A percentile compares a stretch with the other conserved stretches of the same genome.
Conservation (phyloP, 2,113 vertebrate species). For the Harpagus bidentatus region DNA sequence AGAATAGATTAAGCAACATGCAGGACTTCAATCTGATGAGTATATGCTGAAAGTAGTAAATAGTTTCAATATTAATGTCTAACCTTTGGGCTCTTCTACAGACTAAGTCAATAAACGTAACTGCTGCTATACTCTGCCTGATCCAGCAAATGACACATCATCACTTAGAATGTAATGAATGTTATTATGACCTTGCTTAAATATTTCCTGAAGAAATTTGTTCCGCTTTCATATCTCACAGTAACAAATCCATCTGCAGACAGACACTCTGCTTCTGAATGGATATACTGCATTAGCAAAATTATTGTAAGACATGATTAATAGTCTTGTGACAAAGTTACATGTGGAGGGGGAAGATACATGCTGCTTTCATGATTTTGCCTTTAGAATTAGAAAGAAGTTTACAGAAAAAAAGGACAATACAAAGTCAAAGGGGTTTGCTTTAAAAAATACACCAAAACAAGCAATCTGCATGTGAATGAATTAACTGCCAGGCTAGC, state of each 20-base stretch:
- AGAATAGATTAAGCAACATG: neutral
- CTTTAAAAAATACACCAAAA: neutral
- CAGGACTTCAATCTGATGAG: neutral
- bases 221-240: neutral
- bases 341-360: neutral
- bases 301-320: slow-evolving; percentile 49
- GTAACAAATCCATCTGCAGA: slow-evolving; percentile 18
- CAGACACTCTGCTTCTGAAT: neutral
- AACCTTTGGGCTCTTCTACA: neutral
- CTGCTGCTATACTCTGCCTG: neutral
- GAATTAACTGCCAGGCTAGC: neutral
- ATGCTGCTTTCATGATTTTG: neutral
- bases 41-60: neutral
- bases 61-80: neutral
- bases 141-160: neutral
- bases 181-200: slow-evolving; percentile 19
- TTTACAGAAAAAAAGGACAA: neutral
- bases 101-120: neutral
- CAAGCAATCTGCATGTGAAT: neutral
- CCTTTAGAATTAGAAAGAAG: slow-evolving; percentile 7
- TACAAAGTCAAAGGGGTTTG: neutral
- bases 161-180: neutral
- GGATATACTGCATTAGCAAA: neutral
- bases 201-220: slow-evolving; percentile 16
- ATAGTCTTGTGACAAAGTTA: slow-evolving; percentile 69